phyloP scores from a whole-genome alignment of 2,113 vertebrate genomes.

The Ondatra zibethicus region DNA sequence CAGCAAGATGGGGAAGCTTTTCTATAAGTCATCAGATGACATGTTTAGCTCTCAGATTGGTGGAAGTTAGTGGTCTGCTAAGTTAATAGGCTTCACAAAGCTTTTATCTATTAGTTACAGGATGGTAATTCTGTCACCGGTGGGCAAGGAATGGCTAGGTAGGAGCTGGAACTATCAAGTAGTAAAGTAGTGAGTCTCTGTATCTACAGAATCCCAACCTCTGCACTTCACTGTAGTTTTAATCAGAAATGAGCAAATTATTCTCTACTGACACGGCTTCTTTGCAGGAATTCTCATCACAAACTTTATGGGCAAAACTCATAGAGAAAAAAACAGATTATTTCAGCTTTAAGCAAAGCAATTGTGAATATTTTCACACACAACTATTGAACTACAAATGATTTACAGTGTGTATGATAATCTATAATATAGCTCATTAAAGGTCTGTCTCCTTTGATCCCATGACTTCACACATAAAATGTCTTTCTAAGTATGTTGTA shows the following conservation, averaged over 20 bases:
- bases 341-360: neutral
- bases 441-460: neutral
- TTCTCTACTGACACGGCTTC: neutral
- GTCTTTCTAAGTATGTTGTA: neutral
- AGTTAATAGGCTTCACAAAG: neutral
- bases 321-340: neutral
- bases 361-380: neutral
- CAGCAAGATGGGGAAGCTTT: neutral
- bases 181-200: neutral
- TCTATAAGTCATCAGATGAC: neutral
- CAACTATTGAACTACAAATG: neutral
- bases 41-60: neutral
- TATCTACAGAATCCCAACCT: neutral
- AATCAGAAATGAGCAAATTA: neutral
- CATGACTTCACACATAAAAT: neutral
- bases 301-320: neutral
- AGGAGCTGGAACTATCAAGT: neutral
- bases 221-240: neutral
- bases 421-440: neutral
- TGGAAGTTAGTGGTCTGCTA: neutral
- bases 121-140: neutral
- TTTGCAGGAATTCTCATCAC: neutral
- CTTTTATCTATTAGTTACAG: neutral
- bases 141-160: neutral
- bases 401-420: neutral